Percentiles rank a stretch among this genome's conserved stretches.
phyloP scores from a whole-genome alignment of 2,888 invertebrate species.

The Metopia argyrocephala region DNA sequence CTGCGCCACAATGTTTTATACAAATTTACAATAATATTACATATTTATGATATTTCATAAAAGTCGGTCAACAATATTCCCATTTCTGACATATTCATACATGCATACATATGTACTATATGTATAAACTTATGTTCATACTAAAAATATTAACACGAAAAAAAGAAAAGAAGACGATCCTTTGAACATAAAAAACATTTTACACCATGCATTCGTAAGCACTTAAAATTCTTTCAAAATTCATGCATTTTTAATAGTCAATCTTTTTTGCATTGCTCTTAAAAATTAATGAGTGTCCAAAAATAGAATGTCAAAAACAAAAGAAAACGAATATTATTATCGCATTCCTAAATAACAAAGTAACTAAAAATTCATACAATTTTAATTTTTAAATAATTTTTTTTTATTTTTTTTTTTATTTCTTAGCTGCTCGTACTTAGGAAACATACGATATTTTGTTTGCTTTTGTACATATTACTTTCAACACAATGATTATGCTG shows the following conservation, averaged over 20 bases:
- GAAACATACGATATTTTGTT: neutral
- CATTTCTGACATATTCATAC: no score
- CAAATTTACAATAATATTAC: no score
- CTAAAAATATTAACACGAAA: no score
- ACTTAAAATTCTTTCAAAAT: conserved; percentile 4
- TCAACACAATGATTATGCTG: conserved; percentile 5
- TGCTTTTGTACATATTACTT: conserved; percentile 2
- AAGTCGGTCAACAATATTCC: no score
- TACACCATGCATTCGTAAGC: conserved; percentile 3
- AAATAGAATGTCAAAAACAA: conserved; percentile 18
- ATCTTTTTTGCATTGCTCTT: conserved; percentile 4
- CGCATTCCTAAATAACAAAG: conserved; percentile 28
- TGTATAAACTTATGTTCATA: no score
- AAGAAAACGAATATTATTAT: conserved; percentile 29
- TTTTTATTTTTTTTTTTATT: conserved; percentile 16
- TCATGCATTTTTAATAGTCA: conserved; percentile 28
- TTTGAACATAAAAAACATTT: neutral
- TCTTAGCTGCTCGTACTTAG: no score
- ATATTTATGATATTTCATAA: no score
- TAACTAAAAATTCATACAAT: conserved; percentile 50
- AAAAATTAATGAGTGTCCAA: neutral
- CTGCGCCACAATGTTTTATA: no score
- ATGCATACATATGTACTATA: no score
- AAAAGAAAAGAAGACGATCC: no score
- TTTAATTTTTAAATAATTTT: conserved; percentile 51